A percentile compares a stretch with the other conserved stretches of the same genome.
These are phyloP conservation scores for Sprattus sprattus DNA, from an alignment of 2,113 vertebrate genomes.

Conservation along the genomic window DNA sequence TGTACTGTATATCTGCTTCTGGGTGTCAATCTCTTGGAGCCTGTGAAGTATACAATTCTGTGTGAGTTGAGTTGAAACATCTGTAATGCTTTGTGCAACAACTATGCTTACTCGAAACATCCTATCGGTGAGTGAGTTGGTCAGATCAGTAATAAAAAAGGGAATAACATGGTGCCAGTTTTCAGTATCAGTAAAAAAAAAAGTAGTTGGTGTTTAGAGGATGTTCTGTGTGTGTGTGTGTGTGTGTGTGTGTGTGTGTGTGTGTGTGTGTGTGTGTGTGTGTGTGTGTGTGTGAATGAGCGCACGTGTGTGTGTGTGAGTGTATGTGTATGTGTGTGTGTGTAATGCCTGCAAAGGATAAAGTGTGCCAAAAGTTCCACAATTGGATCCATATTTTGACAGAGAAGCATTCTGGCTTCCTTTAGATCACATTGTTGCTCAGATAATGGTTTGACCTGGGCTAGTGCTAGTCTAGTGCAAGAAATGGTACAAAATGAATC, in stretches of 20 bases:
- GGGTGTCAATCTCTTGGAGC: not conserved
- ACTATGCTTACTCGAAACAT: not conserved
- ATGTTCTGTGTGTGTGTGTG: too few relatives aligned
- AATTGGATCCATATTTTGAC: not conserved
- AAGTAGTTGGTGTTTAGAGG: too few relatives aligned
- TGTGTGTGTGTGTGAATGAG: too few relatives aligned
- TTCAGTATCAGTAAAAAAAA: not conserved
- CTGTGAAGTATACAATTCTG: not conserved
- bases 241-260: too few relatives aligned
- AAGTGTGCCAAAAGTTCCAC: not conserved
- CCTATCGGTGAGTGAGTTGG: not conserved
- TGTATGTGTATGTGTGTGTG: too few relatives aligned
- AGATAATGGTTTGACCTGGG: not conserved
- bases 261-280: too few relatives aligned
- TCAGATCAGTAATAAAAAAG: not conserved
- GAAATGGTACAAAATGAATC: not conserved
- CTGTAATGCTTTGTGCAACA: not conserved
- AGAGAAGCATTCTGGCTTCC: not conserved
- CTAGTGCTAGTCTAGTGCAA: not conserved
- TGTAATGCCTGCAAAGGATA: not conserved
- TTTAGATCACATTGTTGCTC: not conserved
- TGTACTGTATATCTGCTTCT: not conserved
- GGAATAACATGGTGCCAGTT: not conserved
- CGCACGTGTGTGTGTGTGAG: too few relatives aligned
- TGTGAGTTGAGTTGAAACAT: not conserved